Percentiles rank a stretch among this genome's conserved stretches.
phyloP scores from a whole-genome alignment of 2,113 vertebrate species.

The Callocephalon fimbriatum region DNA sequence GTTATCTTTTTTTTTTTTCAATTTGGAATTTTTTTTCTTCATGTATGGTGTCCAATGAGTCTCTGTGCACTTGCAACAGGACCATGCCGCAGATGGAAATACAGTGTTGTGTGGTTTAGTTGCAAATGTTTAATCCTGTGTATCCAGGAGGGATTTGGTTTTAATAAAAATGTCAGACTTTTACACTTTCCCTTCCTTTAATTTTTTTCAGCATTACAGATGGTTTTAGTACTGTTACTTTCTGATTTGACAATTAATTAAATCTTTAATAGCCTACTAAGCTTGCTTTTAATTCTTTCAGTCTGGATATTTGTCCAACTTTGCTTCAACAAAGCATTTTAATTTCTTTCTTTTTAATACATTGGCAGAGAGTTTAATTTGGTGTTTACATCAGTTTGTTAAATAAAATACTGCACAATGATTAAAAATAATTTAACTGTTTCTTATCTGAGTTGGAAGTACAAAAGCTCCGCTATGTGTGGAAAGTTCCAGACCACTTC shows the following conservation, averaged over 20 bases:
- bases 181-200: not conserved
- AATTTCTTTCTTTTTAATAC: constrained; percentile 22
- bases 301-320: constrained; percentile 23
- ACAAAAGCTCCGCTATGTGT: not conserved
- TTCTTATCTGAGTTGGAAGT: not conserved
- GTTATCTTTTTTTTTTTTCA: not conserved
- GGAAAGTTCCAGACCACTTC: not conserved
- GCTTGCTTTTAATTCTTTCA: constrained; percentile 27
- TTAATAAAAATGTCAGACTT: constrained; percentile 24
- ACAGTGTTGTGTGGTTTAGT: not conserved
- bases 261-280: not conserved
- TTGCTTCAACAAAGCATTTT: constrained; percentile 19
- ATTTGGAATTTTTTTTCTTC: not conserved
- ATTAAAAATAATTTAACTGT: not conserved
- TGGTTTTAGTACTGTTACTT: constrained; percentile 11
- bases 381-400: constrained; percentile 2
- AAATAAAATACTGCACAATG: not conserved
- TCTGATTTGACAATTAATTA: constrained; percentile 43
- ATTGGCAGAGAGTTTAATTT: constrained; percentile 3
- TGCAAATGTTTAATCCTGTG: constrained; percentile 2
- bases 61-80: not conserved
- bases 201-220: constrained; percentile 9
- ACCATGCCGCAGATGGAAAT: not conserved
- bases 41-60: not conserved
- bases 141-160: constrained; percentile 10